phyloP scores from a whole-genome alignment of 2,797 vertebrate genomes.

The Diglossa cyanea region DNA sequence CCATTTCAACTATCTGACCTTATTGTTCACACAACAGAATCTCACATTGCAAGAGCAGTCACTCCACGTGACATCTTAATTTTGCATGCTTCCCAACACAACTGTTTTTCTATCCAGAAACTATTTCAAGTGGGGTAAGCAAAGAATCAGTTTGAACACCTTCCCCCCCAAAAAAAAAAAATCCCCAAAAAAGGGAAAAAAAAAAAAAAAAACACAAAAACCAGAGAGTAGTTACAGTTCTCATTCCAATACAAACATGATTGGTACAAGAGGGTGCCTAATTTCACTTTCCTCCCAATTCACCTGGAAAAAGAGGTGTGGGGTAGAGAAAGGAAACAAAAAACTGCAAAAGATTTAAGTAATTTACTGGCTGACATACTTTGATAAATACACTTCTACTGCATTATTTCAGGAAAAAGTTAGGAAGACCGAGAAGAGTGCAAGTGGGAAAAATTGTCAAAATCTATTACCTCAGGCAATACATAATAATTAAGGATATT shows the following conservation, averaged over 20 bases:
- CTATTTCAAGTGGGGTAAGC: background rate
- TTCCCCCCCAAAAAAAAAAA: background rate
- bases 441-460: background rate
- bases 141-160: background rate
- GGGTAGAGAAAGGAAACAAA: background rate
- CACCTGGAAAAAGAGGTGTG: background rate
- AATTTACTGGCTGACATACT: background rate
- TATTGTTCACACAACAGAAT: background rate
- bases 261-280: accelerated
- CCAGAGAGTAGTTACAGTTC: background rate
- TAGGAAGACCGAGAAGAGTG: background rate
- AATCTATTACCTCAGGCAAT: background rate
- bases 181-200: too few species aligned
- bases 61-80: accelerated
- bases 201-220: background rate
- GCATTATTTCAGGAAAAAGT: background rate
- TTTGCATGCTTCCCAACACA: accelerated
- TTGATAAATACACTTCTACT: accelerated
- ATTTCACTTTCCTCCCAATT: background rate
- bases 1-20: background rate
- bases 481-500: background rate
- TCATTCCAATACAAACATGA: background rate
- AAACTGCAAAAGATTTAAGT: background rate
- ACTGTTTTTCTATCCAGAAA: background rate
- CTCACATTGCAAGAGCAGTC: background rate